phyloP scores from a whole-genome alignment of 2,888 invertebrate genomes.

The Dione vanillae region DNA sequence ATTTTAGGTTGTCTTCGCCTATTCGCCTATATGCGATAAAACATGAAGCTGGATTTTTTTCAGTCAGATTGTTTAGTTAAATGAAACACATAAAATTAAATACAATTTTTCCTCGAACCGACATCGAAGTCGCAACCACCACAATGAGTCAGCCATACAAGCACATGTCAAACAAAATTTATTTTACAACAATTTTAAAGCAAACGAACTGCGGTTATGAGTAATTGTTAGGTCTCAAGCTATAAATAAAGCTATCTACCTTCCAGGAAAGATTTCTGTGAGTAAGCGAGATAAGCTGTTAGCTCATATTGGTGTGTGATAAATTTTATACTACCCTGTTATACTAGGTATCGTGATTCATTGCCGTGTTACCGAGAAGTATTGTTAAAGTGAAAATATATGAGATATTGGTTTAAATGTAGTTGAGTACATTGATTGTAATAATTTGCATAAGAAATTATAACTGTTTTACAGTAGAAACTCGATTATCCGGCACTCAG shows the following conservation, averaged over 20 bases:
- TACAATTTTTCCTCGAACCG: too few relatives aligned
- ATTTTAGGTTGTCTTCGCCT: too few relatives aligned
- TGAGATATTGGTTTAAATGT: background rate
- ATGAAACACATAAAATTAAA: too few relatives aligned
- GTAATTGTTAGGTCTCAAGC: constrained; percentile 9
- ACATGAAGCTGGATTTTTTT: too few relatives aligned
- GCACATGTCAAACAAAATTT: background rate
- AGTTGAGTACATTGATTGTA: background rate
- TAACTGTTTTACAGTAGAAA: too few relatives aligned
- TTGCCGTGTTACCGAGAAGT: background rate
- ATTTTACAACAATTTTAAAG: background rate
- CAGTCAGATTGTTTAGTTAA: too few relatives aligned
- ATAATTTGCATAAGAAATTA: too few relatives aligned
- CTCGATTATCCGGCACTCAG: too few relatives aligned
- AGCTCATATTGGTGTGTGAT: constrained; percentile 17
- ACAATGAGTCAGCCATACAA: too few relatives aligned
- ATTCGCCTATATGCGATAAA: too few relatives aligned
- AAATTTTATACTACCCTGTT: constrained; percentile 17
- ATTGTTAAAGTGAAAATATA: background rate
- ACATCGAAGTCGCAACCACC: too few relatives aligned
- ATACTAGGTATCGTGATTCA: constrained; percentile 18
- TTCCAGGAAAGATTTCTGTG: constrained; percentile 27
- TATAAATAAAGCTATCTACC: constrained; percentile 25
- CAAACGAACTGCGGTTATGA: constrained; percentile 3
- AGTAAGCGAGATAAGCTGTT: constrained; percentile 28